Evolutionary conservation across 2,888 invertebrate species (phyloP), one percentile per base, ranked within the genome.

Genomic region (Lycocerus yunnanus): DNA sequence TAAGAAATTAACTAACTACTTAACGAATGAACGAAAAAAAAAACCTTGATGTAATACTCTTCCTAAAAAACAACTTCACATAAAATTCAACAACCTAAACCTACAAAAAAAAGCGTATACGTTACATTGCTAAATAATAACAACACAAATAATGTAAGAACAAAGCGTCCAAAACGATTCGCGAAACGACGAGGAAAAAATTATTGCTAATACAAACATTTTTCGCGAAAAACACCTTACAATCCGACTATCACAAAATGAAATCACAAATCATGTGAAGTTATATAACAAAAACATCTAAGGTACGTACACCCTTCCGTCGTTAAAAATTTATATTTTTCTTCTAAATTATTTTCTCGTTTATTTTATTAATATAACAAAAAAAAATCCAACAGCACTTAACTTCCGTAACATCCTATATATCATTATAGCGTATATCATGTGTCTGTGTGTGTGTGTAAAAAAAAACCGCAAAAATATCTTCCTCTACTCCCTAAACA

Each of bases 241-340:
- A 43, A 73, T 73, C 63, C 71, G 76, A 73, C 68, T 76, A 76
- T 76, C 76, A 76, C 76, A 76, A 76, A 73, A 76, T 73, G 68
- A 76, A 76, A 76, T 76, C 76, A 76, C 76, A 76, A 75, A 74
- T 72, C 15, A 72, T 16, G 72, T 72, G 74, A 75, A 75, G 71
- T 63, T 72, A 70, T n/a, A n/a, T 68, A 15, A 69, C 68, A 71
- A 71, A 72, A 68, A 71, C 68, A 58, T 15, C 20, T 68, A 20
- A 66, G 66, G 66, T 65, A 27, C n/a, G 69, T 66, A 71, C 15
- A 60, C 70, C 66, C 69, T 69, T 59, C 21, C 15, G 21, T 63
- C 20, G n/a, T 59, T 72, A 58, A 16, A 58, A 43, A n/a, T 43
- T 4, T n/a, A 27, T 27, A 13, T 43, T 43, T 58, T 65, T 43